Evolutionary conservation across 2,797 vertebrate genomes (phyloP).

Genomic region (Pempheris klunzingeri): DNA sequence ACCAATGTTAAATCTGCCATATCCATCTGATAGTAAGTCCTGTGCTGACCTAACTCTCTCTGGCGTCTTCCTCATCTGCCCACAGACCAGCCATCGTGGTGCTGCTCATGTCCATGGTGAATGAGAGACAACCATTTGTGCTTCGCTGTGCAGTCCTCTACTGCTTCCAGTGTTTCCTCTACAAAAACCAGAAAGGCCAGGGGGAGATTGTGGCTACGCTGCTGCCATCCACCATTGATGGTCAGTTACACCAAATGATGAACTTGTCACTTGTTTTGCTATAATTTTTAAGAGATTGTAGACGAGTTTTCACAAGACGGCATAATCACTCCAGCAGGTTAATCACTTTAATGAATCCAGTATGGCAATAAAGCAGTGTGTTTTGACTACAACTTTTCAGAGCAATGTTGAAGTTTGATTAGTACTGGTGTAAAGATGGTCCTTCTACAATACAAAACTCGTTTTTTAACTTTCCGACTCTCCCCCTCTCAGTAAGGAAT

Average conservation of each 20-base stretch:
- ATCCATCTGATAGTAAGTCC: neutral
- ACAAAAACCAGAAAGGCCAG: conserved; percentile 98
- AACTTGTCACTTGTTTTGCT: neutral
- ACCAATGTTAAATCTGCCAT: neutral
- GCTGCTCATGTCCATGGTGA: conserved; percentile 99
- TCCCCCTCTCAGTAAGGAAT: neutral
- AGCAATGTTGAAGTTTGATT: neutral
- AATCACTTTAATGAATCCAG: neutral
- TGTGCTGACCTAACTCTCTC: neutral
- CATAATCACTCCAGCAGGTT: neutral
- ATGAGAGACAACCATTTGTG: conserved; percentile 96
- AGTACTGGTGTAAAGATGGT: neutral
- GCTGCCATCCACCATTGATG: conserved; percentile 97
- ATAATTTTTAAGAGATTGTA: neutral
- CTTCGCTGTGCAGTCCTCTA: conserved; percentile 98
- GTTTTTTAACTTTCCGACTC: neutral
- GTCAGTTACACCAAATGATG: conserved; percentile 75
- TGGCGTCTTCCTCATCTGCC: conserved; percentile 2
- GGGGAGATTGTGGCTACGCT: conserved; percentile 97
- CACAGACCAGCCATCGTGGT: conserved; percentile 96
- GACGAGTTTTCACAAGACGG: neutral
- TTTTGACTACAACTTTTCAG: neutral
- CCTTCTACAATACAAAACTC: neutral
- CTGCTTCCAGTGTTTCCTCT: conserved; percentile 98
- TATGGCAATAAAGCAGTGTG: no score